Evolutionary conservation across 2,797 vertebrate species (phyloP).

Genomic region (Arnoldichthys spilopterus): DNA sequence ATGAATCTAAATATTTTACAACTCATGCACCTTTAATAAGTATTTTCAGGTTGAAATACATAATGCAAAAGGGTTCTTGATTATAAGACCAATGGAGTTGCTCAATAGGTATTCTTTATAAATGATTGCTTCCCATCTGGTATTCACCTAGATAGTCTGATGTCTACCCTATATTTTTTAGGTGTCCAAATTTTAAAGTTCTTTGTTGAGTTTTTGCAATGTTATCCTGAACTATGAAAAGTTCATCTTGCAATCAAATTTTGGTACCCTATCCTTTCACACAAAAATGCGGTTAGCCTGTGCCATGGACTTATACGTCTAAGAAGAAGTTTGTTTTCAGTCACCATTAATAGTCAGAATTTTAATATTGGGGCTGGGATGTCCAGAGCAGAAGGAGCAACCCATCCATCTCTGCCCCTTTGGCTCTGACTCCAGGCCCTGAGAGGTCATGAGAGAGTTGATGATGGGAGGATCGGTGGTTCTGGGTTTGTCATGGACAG

Average conservation of each 20-base stretch:
- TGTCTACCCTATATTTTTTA: not conserved
- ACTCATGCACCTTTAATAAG: not conserved
- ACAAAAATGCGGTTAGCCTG: constrained; percentile 11
- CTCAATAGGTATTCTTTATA: constrained; percentile 22
- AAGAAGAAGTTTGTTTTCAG: constrained; percentile 41
- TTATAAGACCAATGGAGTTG: constrained; percentile 31
- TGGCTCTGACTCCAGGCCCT: constrained; percentile 65
- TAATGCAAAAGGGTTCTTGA: constrained; percentile 12
- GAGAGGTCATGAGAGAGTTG: constrained; percentile 76
- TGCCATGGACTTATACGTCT: constrained; percentile 39
- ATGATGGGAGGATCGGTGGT: constrained; percentile 63
- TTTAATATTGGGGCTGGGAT: constrained; percentile 51
- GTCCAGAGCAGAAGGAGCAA: constrained; percentile 61
- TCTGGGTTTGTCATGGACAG: constrained; percentile 47
- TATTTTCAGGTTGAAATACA: not conserved
- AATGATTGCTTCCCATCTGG: not conserved
- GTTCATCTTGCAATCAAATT: not conserved
- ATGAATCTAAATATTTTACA: constrained; percentile 7
- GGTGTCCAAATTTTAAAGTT: not conserved
- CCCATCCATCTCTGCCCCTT: constrained; percentile 59
- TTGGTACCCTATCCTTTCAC: not conserved
- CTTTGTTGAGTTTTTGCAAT: not conserved
- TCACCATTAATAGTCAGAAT: constrained; percentile 43
- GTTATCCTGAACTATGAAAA: not conserved
- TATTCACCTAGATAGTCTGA: not conserved